Evolutionary conservation across 92 coral and sea anemone genomes (phyloP).

Genomic region (Diadumene lineata): DNA sequence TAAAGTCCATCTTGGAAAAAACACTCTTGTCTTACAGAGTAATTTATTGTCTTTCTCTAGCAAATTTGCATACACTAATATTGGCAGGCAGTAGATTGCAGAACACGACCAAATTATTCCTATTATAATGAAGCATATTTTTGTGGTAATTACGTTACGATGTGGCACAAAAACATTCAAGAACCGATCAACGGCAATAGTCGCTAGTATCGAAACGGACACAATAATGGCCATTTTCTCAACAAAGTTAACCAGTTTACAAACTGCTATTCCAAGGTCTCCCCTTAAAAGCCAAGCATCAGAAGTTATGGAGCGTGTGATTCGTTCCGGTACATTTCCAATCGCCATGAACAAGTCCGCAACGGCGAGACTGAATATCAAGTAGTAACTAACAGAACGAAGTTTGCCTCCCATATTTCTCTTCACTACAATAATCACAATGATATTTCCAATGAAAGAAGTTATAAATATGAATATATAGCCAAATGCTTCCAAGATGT

Average conservation of each 20-base stretch:
- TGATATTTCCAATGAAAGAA: slow-evolving; percentile 43
- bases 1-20: slow-evolving; percentile 47
- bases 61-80: slow-evolving; percentile 49
- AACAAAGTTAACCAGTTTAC: slow-evolving; percentile 56
- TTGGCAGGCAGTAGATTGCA: slow-evolving; percentile 35
- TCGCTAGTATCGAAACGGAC: slow-evolving; percentile 51
- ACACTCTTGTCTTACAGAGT: slow-evolving; percentile 47
- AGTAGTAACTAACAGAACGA: slow-evolving; percentile 46
- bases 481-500: slow-evolving; percentile 29
- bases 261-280: slow-evolving; percentile 35
- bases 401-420: slow-evolving; percentile 48
- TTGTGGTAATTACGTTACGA: slow-evolving; percentile 39
- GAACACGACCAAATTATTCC: slow-evolving; percentile 51
- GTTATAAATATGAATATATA: slow-evolving; percentile 34
- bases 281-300: slow-evolving; percentile 53
- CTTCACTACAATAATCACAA: slow-evolving; percentile 42
- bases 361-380: slow-evolving; percentile 48
- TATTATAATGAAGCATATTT: slow-evolving; percentile 25
- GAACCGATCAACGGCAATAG: slow-evolving; percentile 63
- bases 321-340: slow-evolving; percentile 55
- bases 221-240: slow-evolving; percentile 54
- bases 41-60: slow-evolving; percentile 14
- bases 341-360: slow-evolving; percentile 46
- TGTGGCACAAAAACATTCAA: slow-evolving; percentile 55
- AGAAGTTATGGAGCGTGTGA: slow-evolving; percentile 37